These are phyloP conservation scores for Erpetoichthys calabaricus DNA, from an alignment of 2,797 vertebrate species.

Conservation along the genomic window DNA sequence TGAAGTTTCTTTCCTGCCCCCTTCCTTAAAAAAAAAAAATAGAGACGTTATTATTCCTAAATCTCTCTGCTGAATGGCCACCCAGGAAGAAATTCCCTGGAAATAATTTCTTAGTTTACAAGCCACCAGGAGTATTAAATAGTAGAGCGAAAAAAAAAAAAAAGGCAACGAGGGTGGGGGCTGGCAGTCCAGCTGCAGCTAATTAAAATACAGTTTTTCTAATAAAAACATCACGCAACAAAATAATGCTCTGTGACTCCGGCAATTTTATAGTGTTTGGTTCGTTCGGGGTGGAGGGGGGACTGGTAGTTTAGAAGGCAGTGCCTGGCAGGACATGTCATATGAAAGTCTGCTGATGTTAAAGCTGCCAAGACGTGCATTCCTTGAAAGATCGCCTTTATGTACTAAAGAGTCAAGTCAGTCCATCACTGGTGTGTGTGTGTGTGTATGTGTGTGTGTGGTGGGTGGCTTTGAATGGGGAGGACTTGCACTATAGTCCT, in stretches of 20 bases:
- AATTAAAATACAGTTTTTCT: conserved; percentile 23
- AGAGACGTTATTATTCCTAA: conserved; percentile 17
- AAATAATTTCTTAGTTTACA: conserved; percentile 52
- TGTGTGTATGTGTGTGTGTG: too few relatives aligned
- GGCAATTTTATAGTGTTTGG: conserved; percentile 13
- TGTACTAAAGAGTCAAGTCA: too few relatives aligned
- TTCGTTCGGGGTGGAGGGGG: too few relatives aligned
- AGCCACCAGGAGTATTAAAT: conserved; percentile 39
- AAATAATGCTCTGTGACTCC: conserved; percentile 26
- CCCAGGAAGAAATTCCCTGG: conserved; percentile 41
- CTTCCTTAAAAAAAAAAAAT: conserved; percentile 12
- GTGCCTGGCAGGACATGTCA: not conserved
- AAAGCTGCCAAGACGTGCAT: not conserved
- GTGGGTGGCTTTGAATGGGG: too few relatives aligned
- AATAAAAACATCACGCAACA: conserved; percentile 17
- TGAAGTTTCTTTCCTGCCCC: conserved; percentile 9
- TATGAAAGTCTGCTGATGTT: not conserved
- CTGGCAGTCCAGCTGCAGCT: conserved; percentile 23
- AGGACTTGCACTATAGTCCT: too few relatives aligned
- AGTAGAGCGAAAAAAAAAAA: conserved; percentile 18
- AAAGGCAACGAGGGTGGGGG: not conserved
- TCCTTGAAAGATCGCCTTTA: too few relatives aligned
- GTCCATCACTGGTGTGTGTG: too few relatives aligned
- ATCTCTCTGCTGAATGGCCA: conserved; percentile 31
- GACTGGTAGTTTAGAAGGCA: not conserved